Conservation (phyloP, 2,888 invertebrate species). For the Dynastes grantii region DNA sequence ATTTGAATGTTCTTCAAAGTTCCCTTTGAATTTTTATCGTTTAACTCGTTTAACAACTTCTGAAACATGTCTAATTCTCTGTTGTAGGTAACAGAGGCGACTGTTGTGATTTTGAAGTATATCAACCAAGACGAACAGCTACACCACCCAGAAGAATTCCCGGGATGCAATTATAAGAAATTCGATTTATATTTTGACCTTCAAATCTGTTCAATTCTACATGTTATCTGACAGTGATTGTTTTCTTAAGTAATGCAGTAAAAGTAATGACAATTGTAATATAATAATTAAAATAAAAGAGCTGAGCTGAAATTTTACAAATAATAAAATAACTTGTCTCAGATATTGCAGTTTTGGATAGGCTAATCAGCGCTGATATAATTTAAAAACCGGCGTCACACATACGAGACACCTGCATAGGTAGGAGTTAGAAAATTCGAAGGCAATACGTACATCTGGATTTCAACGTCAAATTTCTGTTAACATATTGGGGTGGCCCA, state of each 20-base stretch:
- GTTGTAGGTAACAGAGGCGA: slow-evolving; percentile 56
- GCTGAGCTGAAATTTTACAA: not conserved
- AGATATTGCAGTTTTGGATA: no score
- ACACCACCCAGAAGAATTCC: not conserved
- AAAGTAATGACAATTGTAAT: not conserved
- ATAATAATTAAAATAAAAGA: not conserved
- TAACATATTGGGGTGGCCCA: no score
- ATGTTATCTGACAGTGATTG: not conserved
- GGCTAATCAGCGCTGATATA: no score
- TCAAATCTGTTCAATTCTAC: not conserved
- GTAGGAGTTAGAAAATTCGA: no score
- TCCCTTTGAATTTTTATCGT: not conserved
- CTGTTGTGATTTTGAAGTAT: slow-evolving; percentile 54
- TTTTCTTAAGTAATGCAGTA: not conserved
- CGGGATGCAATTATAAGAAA: slow-evolving; percentile 2
- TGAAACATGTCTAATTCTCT: not conserved
- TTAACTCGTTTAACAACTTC: not conserved
- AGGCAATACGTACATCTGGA: no score
- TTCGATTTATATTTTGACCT: not conserved
- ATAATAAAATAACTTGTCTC: no score
- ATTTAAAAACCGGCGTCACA: no score
- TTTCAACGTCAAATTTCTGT: no score
- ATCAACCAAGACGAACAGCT: slow-evolving; percentile 31
- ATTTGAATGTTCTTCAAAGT: slow-evolving; percentile 35
- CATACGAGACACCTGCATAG: no score